Conservation (phyloP, 2,888 invertebrate genomes). For the Drosophila nr. perissopoda region DNA sequence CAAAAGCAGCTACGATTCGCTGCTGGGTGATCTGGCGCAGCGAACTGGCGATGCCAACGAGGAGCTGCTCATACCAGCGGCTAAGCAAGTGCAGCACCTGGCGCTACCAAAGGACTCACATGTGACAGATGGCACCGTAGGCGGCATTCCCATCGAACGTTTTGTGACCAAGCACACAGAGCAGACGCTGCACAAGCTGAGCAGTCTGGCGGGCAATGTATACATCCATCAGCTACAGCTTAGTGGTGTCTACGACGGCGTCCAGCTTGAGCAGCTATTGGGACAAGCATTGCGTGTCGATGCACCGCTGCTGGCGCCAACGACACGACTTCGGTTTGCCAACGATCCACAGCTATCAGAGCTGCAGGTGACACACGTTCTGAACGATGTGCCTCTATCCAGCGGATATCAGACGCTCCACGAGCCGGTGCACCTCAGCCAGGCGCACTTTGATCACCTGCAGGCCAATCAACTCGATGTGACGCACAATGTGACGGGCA, state of each 20-base stretch:
- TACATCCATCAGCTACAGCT: conserved; percentile 85
- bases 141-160: conserved; percentile 84
- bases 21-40: conserved; percentile 86
- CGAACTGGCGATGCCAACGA: conserved; percentile 82
- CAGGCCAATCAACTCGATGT: conserved; percentile 77
- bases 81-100: conserved; percentile 85
- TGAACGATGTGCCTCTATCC: conserved; percentile 83
- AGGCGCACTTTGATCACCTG: conserved; percentile 76
- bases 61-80: conserved; percentile 83
- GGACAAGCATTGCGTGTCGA: conserved; percentile 84
- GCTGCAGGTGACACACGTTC: conserved; percentile 76
- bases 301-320: conserved; percentile 74
- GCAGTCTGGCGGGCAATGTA: conserved; percentile 84
- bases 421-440: conserved; percentile 75
- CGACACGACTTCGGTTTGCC: conserved; percentile 83
- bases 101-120: conserved; percentile 83
- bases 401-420: conserved; percentile 68
- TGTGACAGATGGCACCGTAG: conserved; percentile 85
- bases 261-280: conserved; percentile 85
- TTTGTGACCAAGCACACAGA: conserved; percentile 86
- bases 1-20: conserved; percentile 79
- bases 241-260: conserved; percentile 84
- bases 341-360: conserved; percentile 50
- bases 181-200: conserved; percentile 84
- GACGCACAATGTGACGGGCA: conserved; percentile 82